Evolutionary conservation across 2,888 invertebrate species (phyloP).

Genomic region (Oscheius sp.): DNA sequence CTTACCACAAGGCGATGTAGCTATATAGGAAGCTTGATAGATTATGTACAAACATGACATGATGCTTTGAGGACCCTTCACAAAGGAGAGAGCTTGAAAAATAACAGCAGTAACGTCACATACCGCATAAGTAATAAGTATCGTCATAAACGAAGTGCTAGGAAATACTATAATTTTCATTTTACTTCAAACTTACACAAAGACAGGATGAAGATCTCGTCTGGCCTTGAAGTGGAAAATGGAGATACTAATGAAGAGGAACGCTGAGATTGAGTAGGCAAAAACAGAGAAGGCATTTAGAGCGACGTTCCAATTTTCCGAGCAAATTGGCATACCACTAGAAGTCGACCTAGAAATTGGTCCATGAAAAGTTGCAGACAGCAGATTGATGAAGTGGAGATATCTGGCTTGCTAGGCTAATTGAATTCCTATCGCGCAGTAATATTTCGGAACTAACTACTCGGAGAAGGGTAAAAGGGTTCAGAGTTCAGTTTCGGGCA

Average conservation of each 20-base stretch:
- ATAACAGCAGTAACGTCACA: slow-evolving; percentile 18
- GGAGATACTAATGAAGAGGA: slow-evolving; percentile 8
- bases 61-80: neutral
- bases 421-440: no score
- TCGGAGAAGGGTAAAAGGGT: no score
- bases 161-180: neutral
- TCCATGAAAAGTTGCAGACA: no score
- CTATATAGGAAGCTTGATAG: slow-evolving; percentile 44
- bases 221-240: slow-evolving; percentile 10
- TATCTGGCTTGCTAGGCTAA: no score
- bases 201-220: slow-evolving; percentile 23
- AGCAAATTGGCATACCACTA: slow-evolving; percentile 18
- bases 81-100: slow-evolving; percentile 5
- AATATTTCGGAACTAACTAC: no score
- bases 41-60: slow-evolving; percentile 2
- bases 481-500: slow-evolving; percentile 1
- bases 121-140: slow-evolving; percentile 2
- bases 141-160: slow-evolving; percentile 26
- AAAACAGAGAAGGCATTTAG: slow-evolving; percentile 15
- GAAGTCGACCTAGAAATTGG: no score
- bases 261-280: slow-evolving; percentile 11
- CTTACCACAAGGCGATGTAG: slow-evolving; percentile 49
- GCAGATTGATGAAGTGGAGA: no score
- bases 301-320: slow-evolving; percentile 15
- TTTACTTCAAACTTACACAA: slow-evolving; percentile 3